Conservation (phyloP, 2,888 invertebrate species). For the Emesis russula region DNA sequence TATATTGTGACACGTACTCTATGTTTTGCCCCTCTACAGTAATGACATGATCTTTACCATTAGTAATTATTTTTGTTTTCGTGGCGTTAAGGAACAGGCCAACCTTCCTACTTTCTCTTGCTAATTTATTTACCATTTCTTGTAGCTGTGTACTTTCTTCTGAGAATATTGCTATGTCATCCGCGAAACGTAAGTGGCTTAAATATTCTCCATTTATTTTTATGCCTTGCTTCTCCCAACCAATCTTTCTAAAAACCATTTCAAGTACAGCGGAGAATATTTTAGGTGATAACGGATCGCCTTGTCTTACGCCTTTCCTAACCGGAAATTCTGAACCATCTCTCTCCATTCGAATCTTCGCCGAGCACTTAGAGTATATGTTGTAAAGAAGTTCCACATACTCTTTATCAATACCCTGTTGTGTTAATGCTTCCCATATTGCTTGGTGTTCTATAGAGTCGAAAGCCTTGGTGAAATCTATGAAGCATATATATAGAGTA, state of each 20-base stretch:
- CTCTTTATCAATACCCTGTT: background rate
- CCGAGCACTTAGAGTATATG: background rate
- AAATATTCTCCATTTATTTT: constrained; percentile 9
- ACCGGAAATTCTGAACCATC: background rate
- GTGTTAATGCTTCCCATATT: constrained; percentile 8
- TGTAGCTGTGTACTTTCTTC: background rate
- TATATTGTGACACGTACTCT: constrained; percentile 6
- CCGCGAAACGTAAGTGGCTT: background rate
- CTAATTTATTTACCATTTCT: background rate
- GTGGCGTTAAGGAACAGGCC: background rate
- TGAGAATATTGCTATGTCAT: constrained; percentile 6
- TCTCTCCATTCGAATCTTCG: background rate
- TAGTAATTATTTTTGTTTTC: constrained; percentile 22
- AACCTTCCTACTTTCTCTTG: constrained; percentile 1
- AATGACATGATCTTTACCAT: background rate
- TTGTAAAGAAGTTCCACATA: background rate
- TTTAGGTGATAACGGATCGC: background rate
- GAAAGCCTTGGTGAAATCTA: background rate
- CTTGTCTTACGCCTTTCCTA: background rate
- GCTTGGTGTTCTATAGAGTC: constrained; percentile 7
- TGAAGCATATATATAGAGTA: background rate
- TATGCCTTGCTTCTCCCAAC: background rate
- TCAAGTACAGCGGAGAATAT: constrained; percentile 3
- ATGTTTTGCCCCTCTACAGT: background rate
- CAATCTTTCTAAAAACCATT: constrained; percentile 1